Base-by-base conservation (phyloP, 2,113 vertebrate genomes). In the Uria aalge region DNA sequence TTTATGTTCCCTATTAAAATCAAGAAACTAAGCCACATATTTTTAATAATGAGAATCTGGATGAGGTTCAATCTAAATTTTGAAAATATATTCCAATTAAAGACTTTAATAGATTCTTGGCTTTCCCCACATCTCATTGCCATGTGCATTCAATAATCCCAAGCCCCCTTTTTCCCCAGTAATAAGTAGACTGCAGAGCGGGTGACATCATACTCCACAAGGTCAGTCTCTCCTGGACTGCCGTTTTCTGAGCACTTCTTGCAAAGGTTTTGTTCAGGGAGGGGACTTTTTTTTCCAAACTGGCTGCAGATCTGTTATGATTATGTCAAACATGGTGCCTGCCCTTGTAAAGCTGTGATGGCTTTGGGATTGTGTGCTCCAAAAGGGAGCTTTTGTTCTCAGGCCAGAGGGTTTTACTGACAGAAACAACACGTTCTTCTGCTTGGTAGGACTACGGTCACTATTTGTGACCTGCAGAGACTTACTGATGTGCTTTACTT, bases 11-110 rank as follows among this genome's bases (percentile, higher is more conserved):
- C 84, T 94, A 74, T 96, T 95, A 97, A 92, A 78, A 32, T 94
- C 69, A 91, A 98, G 98, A 97, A 98, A 98, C 98, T 95, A 96
- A 98, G 96, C 98, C 97, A 97, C 96, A 97, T 97, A 97, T 94
- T 98, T 98, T 97, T 98, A 98, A 98, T 98, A 99, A 99, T 98
- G 98, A 98, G 98, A 98, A 93, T 98, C 97, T 99, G 98, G 98
- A 98, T 85, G 13, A 82, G n/a, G 82, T 98, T 99, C 97, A 98
- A 86, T 95, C 94, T 91, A 91, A 96, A 96, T 97, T 97, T 97
- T 81, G 96, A 98, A 97, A 96, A 97, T 97, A 82, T 81, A 97
- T 92, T 97, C 97, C 96, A 98, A 98, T 98, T 98, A 99, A 99
- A 98, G 97, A 95, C 96, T 98, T 98, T 98, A 98, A 98, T 97